Conservation (phyloP, 2,888 invertebrate species). For the Petrolisthes manimaculis region DNA sequence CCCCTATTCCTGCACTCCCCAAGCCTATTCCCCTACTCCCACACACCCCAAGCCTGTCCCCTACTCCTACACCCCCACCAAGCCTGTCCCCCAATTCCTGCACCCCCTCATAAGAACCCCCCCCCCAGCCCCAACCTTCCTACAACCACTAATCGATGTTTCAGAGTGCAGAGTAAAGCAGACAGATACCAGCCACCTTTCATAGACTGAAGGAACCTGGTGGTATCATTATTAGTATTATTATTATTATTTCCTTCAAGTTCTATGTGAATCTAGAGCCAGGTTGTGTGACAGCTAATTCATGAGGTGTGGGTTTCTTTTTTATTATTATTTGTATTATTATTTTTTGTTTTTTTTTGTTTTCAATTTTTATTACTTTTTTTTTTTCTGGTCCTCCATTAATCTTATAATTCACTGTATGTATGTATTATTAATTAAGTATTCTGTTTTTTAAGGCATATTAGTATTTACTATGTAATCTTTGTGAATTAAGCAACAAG, state of each 20-base stretch:
- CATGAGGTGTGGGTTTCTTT: conserved; percentile 19
- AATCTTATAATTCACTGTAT: neutral
- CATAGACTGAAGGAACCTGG: conserved; percentile 61
- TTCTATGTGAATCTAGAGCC: conserved; percentile 10
- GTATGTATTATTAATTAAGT: neutral
- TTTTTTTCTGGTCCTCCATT: neutral
- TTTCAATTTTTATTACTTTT: neutral
- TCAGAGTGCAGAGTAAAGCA: conserved; percentile 48
- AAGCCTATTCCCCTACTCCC: too few relatives aligned
- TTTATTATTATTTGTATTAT: neutral
- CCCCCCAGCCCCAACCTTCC: conserved; percentile 20
- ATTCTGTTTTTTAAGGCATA: too few relatives aligned
- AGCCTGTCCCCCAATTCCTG: too few relatives aligned
- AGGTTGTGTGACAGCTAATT: conserved; percentile 37
- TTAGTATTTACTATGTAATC: too few relatives aligned
- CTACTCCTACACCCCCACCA: too few relatives aligned
- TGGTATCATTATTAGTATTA: conserved; percentile 6
- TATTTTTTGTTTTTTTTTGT: neutral
- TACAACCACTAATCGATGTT: conserved; percentile 18
- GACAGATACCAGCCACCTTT: conserved; percentile 57
- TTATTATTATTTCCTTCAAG: neutral
- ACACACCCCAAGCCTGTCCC: too few relatives aligned
- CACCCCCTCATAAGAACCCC: too few relatives aligned
- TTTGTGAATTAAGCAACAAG: too few relatives aligned
- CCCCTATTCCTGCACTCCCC: too few relatives aligned